Percentiles rank a stretch among this genome's conserved stretches.
phyloP scores from a whole-genome alignment of 2,888 invertebrate genomes.

The Eupithecia dodoneata region DNA sequence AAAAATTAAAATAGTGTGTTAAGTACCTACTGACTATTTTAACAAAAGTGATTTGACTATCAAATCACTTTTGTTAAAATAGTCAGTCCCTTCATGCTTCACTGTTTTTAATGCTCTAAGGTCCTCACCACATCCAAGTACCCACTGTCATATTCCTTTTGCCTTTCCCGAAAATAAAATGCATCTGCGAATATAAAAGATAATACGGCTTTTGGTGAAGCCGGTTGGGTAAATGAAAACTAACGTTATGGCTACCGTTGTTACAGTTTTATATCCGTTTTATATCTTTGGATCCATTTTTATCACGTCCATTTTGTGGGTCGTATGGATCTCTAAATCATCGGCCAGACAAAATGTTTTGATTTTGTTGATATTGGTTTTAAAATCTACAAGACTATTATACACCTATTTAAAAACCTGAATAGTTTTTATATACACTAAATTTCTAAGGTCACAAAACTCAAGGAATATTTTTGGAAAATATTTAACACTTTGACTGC shows the following conservation, averaged over 20 bases:
- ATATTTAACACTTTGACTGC: no score
- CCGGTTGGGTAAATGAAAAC: constrained; percentile 22
- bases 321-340: neutral
- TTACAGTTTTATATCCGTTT: constrained; percentile 13
- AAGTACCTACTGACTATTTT: no score
- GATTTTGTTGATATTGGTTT: neutral
- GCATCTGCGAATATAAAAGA: constrained; percentile 46
- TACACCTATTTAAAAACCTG: neutral
- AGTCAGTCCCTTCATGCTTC: neutral
- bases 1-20: no score
- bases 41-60: no score
- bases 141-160: constrained; percentile 64
- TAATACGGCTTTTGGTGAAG: constrained; percentile 22
- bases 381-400: neutral
- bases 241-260: constrained; percentile 20
- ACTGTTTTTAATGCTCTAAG: no score
- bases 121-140: neutral
- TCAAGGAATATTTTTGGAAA: no score
- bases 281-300: constrained; percentile 12
- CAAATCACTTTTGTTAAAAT: no score
- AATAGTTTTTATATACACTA: no score
- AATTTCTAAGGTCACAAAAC: no score
- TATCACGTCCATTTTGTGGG: constrained; percentile 2
- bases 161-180: constrained; percentile 57
- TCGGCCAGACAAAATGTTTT: neutral